Evolutionary conservation across 2,113 vertebrate species (phyloP).

Genomic region (Daubentonia madagascariensis): DNA sequence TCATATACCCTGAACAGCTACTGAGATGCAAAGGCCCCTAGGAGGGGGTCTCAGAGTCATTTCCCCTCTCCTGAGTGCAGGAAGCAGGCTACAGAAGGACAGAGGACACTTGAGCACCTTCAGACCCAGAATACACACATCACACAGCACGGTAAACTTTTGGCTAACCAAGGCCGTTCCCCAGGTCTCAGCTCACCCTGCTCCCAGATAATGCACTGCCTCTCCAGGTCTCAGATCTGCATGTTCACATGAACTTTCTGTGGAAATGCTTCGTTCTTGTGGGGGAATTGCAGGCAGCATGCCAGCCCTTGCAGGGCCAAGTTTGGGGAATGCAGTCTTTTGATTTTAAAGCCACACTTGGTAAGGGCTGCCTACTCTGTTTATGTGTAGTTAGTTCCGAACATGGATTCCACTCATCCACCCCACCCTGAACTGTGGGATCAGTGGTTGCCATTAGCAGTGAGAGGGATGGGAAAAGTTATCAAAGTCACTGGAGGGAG

Average conservation of each 20-base stretch:
- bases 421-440: no score
- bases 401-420: neutral
- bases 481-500: neutral
- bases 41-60: neutral
- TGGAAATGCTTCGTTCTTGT: neutral
- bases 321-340: neutral
- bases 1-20: neutral
- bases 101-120: neutral
- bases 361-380: neutral
- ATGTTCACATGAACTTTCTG: neutral
- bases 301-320: neutral
- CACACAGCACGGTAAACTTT: neutral
- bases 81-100: neutral
- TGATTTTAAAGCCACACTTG: neutral
- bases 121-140: neutral
- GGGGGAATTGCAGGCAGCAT: neutral
- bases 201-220: neutral
- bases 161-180: neutral
- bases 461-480: neutral
- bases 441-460: neutral
- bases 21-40: neutral
- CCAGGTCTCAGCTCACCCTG: neutral
- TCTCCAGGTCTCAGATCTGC: neutral
- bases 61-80: neutral
- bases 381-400: neutral